Evolutionary conservation across 2,113 vertebrate genomes (phyloP).

Genomic region (Emberiza fucata): DNA sequence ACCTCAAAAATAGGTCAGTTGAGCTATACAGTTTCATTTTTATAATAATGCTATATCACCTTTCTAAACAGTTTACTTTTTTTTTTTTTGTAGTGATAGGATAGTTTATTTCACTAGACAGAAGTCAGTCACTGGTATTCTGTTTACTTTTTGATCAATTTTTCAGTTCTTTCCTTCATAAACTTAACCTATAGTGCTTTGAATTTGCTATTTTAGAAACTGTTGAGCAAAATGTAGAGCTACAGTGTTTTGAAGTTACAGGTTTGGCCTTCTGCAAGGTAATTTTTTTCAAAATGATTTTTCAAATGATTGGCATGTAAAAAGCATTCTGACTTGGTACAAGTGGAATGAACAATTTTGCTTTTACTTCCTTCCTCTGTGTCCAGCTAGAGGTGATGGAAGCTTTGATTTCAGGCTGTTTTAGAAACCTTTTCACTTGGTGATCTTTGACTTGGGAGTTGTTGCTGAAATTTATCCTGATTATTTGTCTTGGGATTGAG

Average conservation of each 20-base stretch:
- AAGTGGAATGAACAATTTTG: background rate
- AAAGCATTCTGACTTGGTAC: background rate
- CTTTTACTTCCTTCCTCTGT: background rate
- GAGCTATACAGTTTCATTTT: background rate
- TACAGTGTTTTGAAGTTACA: background rate
- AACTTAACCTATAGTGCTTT: background rate
- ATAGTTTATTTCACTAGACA: background rate
- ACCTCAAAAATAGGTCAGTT: background rate
- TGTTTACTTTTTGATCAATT: background rate
- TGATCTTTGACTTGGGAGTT: background rate
- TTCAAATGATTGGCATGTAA: background rate
- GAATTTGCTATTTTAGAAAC: background rate
- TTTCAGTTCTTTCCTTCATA: background rate
- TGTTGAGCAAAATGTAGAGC: background rate
- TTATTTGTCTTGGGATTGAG: background rate
- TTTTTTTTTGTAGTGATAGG: background rate
- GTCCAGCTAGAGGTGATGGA: background rate
- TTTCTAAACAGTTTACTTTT: background rate
- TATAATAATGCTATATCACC: background rate
- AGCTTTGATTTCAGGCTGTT: background rate
- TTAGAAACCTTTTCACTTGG: background rate
- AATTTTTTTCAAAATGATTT: background rate
- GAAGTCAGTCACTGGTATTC: background rate
- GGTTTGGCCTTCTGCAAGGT: background rate
- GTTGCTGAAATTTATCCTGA: background rate